A percentile compares a stretch with the other conserved stretches of the same genome.
phyloP scores from a whole-genome alignment of 2,888 invertebrate genomes.

The Lasius fuliginosus region DNA sequence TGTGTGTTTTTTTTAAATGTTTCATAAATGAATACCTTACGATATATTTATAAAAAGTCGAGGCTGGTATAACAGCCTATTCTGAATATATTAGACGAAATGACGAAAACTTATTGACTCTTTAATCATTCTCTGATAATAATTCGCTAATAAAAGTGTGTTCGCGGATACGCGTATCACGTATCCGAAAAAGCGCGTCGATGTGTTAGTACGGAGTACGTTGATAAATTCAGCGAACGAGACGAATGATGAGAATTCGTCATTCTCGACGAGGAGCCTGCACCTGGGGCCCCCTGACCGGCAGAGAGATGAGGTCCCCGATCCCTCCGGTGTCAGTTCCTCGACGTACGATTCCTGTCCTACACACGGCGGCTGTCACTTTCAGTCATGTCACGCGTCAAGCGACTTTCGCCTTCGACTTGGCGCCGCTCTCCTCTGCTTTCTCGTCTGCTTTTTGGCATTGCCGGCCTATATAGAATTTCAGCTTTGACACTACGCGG shows the following conservation, averaged over 20 bases:
- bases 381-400: constrained; percentile 77
- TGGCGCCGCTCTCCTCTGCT: constrained; percentile 40
- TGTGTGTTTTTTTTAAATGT: background rate
- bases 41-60: background rate
- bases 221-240: constrained; percentile 31
- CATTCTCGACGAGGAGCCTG: constrained; percentile 54
- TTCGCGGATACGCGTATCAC: background rate
- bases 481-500: background rate
- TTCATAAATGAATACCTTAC: background rate
- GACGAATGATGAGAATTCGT: constrained; percentile 67
- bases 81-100: background rate
- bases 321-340: constrained; percentile 63
- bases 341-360: constrained; percentile 74
- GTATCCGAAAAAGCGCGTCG: background rate
- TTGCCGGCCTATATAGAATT: background rate
- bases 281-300: constrained; percentile 48
- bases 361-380: constrained; percentile 79
- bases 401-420: constrained; percentile 69
- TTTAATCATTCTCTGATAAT: background rate
- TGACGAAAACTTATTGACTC: background rate
- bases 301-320: constrained; percentile 46
- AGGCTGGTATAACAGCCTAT: background rate
- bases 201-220: background rate
- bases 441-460: constrained; percentile 51
- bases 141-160: constrained; percentile 8